phyloP scores from a whole-genome alignment of 2,888 invertebrate genomes.

The Lochmaea crataegi region DNA sequence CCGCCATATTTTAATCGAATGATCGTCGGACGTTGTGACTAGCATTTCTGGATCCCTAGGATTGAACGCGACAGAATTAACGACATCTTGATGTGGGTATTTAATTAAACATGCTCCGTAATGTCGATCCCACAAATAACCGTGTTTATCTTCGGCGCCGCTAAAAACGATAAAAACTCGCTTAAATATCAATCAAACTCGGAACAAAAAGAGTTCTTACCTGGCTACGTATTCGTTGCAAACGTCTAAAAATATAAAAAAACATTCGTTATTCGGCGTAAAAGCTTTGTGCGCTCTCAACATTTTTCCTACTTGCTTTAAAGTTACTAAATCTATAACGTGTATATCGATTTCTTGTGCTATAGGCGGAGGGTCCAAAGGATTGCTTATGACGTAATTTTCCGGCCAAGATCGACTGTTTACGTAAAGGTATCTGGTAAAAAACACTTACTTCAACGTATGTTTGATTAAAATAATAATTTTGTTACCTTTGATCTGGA shows the following conservation, averaged over 20 bases:
- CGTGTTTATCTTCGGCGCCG: constrained; percentile 86
- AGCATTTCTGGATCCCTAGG: constrained; percentile 83
- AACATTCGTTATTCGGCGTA: constrained; percentile 86
- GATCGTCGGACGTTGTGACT: constrained; percentile 86
- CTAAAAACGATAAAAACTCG: constrained; percentile 64
- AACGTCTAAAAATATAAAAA: constrained; percentile 87
- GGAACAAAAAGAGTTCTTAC: constrained; percentile 63
- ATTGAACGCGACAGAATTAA: constrained; percentile 88
- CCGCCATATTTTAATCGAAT: constrained; percentile 76
- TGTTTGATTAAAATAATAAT: neutral
- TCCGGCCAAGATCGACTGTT: constrained; percentile 87
- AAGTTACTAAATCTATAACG: constrained; percentile 82
- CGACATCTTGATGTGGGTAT: constrained; percentile 82
- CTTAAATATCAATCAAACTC: neutral
- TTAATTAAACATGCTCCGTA: constrained; percentile 82
- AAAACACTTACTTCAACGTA: constrained; percentile 10
- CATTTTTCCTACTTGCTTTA: constrained; percentile 83
- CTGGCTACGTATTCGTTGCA: constrained; percentile 86
- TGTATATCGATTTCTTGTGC: constrained; percentile 90
- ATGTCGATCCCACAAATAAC: constrained; percentile 87
- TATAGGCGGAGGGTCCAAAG: constrained; percentile 84
- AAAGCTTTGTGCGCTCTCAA: constrained; percentile 83
- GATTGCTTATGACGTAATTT: constrained; percentile 79
- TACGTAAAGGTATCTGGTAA: constrained; percentile 78
- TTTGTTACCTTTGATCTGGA: constrained; percentile 78